Percentiles rank a stretch among this genome's conserved stretches.
Conservation (phyloP, 2,113 vertebrate genomes). For the Semicossyphus pulcher region DNA sequence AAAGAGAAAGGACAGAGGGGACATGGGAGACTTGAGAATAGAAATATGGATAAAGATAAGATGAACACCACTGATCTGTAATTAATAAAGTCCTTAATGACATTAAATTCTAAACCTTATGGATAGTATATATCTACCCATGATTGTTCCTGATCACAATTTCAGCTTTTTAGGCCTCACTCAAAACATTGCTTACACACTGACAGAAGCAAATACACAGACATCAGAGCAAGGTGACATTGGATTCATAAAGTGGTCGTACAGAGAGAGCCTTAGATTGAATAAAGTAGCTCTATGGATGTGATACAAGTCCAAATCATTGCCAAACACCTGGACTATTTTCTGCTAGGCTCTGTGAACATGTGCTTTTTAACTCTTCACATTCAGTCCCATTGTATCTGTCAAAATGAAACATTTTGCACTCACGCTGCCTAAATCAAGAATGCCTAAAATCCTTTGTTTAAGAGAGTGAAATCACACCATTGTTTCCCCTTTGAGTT, state of each 20-base stretch:
- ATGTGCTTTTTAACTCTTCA: background rate
- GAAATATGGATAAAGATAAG: background rate
- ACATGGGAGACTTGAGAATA: background rate
- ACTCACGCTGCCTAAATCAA: no score
- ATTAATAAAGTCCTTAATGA: no score
- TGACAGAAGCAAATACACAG: background rate
- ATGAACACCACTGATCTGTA: no score
- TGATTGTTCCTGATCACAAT: background rate
- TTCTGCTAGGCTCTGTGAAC: background rate
- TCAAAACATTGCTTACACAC: background rate
- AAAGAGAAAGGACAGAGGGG: background rate
- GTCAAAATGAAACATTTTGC: background rate
- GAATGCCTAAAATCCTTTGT: no score
- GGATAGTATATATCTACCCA: background rate
- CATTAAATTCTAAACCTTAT: background rate
- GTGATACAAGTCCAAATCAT: background rate
- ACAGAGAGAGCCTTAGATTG: background rate
- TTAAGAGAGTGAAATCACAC: no score
- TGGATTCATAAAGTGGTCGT: no score
- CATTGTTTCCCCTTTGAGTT: no score
- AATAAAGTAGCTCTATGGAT: constrained; percentile 1
- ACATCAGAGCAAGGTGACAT: background rate
- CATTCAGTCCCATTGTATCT: no score
- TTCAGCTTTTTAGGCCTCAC: background rate
- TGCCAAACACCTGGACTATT: constrained; percentile 8